Evolutionary conservation across 2,113 vertebrate species (phyloP).

Genomic region (Sterrhoptilus dennistouni): DNA sequence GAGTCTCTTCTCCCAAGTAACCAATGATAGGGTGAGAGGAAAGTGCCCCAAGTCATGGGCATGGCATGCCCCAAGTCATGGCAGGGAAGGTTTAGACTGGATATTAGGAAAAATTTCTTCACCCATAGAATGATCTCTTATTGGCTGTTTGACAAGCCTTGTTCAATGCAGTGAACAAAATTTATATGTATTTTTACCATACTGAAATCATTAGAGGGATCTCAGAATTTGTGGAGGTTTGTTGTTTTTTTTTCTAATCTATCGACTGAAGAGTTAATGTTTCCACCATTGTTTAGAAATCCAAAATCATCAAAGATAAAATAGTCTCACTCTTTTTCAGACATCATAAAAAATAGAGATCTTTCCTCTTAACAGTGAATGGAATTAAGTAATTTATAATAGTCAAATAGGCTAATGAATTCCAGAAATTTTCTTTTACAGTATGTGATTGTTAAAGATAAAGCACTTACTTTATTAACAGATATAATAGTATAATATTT

Average conservation of each 20-base stretch:
- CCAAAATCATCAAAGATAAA: neutral
- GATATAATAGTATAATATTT: neutral
- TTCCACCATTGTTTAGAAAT: neutral
- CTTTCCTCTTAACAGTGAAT: neutral
- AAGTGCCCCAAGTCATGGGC: neutral
- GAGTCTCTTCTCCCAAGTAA: neutral
- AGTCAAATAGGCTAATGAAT: neutral
- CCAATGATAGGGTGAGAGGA: neutral
- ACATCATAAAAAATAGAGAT: neutral
- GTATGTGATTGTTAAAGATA: neutral
- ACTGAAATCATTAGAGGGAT: neutral
- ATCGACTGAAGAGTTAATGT: accelerated
- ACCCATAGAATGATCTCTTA: neutral
- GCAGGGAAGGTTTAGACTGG: neutral
- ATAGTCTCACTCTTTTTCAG: neutral
- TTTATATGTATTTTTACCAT: neutral
- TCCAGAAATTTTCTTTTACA: neutral
- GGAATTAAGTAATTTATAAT: neutral
- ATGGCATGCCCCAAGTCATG: neutral
- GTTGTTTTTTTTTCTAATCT: neutral
- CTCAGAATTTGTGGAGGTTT: neutral
- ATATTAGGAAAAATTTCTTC: neutral
- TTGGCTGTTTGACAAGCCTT: neutral
- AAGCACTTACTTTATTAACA: neutral
- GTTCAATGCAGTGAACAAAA: neutral